Conservation (phyloP, 2,797 vertebrate genomes). For the Mus caroli region DNA sequence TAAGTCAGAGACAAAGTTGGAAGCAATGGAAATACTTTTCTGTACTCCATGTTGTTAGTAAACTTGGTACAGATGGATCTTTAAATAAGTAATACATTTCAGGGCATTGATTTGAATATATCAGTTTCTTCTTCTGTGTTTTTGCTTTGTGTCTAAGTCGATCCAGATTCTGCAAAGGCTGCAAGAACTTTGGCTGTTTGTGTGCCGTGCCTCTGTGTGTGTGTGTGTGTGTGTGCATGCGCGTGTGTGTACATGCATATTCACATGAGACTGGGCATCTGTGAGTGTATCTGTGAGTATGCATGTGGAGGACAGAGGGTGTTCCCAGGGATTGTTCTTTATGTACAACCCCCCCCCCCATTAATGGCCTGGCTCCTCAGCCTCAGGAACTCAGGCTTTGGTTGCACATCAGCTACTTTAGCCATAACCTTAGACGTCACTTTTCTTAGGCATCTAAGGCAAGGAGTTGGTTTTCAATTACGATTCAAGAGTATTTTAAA, state of each 20-base stretch:
- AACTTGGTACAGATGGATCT: constrained; percentile 22
- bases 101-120: background rate
- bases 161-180: background rate
- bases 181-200: background rate
- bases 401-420: constrained; percentile 36
- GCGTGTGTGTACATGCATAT: background rate
- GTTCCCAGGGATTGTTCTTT: background rate
- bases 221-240: too few relatives aligned
- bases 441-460: constrained; percentile 51
- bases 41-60: background rate
- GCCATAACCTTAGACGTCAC: constrained; percentile 74
- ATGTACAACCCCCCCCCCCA: background rate
- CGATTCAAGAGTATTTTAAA: constrained; percentile 33
- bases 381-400: background rate
- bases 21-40: constrained; percentile 42
- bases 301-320: background rate
- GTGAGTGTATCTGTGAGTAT: background rate
- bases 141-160: background rate
- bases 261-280: background rate
- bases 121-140: background rate
- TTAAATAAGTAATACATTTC: constrained; percentile 1
- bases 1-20: background rate
- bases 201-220: background rate
- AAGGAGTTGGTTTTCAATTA: background rate
- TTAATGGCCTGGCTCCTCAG: background rate